Evolutionary conservation across 2,888 invertebrate genomes (phyloP).

Genomic region (Sepiola atlantica): DNA sequence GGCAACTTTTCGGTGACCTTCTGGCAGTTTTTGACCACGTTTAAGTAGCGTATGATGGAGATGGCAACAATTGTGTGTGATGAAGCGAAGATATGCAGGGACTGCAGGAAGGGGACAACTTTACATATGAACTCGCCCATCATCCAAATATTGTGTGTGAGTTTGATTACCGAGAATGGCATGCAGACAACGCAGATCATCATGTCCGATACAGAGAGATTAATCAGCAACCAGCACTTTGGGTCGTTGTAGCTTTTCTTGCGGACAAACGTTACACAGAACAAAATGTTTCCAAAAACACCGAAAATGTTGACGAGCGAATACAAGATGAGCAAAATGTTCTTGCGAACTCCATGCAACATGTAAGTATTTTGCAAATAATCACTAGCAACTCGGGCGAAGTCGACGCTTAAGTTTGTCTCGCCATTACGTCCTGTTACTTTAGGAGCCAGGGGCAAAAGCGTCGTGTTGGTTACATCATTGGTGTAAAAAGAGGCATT

Average conservation of each 20-base stretch:
- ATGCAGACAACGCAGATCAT: conserved; percentile 65
- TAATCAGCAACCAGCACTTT: conserved; percentile 56
- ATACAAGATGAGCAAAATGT: neutral
- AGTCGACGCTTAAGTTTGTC: neutral
- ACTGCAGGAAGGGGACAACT: conserved; percentile 62
- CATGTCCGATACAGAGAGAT: conserved; percentile 67
- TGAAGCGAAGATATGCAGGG: conserved; percentile 69
- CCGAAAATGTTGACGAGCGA: neutral
- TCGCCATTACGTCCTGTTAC: neutral
- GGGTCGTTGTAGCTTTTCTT: neutral
- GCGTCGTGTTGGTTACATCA: neutral
- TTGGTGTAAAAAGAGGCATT: neutral
- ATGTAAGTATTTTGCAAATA: neutral
- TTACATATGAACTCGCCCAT: conserved; percentile 56
- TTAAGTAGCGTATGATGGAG: conserved; percentile 65
- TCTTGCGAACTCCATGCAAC: neutral
- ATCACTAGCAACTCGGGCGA: neutral
- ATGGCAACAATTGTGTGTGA: conserved; percentile 69
- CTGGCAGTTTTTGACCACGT: conserved; percentile 58
- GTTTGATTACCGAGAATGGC: conserved; percentile 67
- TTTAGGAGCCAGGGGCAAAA: neutral
- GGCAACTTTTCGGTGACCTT: conserved; percentile 47
- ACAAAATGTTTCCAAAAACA: neutral
- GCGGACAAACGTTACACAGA: neutral
- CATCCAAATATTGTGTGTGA: conserved; percentile 67